Evolutionary conservation across 2,113 vertebrate genomes (phyloP), one percentile per base, ranked within the genome.

Genomic region (Oncorhynchus kisutch): DNA sequence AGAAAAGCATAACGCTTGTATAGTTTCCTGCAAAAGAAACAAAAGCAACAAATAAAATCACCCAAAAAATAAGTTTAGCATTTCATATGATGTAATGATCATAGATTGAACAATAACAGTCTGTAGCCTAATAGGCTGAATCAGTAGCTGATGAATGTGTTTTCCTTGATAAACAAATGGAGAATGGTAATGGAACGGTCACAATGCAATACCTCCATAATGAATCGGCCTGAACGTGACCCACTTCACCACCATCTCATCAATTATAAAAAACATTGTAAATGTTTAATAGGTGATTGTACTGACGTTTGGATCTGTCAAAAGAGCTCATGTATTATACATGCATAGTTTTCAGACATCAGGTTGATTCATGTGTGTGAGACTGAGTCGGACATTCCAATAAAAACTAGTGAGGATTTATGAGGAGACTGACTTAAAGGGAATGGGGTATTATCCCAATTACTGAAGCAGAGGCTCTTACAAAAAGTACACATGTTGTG

Each of bases 1-100:
- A 99, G 95, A 91, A 99, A 99, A 11, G 97, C 97, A 0, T 99
- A 99, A 51, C 96, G 97, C 84, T 99, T 99, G 89, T 99, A 99
- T 51, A 99, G 91, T 88, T 98, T 99, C 89, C 98, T 99, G 90
- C 27, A 75, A 88, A 85, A 81, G 90, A 78, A 79, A 84, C 70
- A 91, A 70, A 86, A 64, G 13, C 2, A 3, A 62, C 7, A 75
- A 22, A 62, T 5, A 20, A 57, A 2, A 13, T 5, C n/a, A 75
- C 16, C 51, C 1, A n/a, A 29, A 11, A 20, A 45, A 22, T 45
- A 2, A 45, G 39, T 45, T 45, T 45, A 45, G 9, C 9, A 45
- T 45, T 45, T 45, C 39, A 45, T 12, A 54, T 54, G 3, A 54
- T 54, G 51, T 54, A 54, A 54, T 54, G 3, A 54, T 18, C 18